Conservation (phyloP, 2,113 vertebrate species). For the Cettia cetti region DNA sequence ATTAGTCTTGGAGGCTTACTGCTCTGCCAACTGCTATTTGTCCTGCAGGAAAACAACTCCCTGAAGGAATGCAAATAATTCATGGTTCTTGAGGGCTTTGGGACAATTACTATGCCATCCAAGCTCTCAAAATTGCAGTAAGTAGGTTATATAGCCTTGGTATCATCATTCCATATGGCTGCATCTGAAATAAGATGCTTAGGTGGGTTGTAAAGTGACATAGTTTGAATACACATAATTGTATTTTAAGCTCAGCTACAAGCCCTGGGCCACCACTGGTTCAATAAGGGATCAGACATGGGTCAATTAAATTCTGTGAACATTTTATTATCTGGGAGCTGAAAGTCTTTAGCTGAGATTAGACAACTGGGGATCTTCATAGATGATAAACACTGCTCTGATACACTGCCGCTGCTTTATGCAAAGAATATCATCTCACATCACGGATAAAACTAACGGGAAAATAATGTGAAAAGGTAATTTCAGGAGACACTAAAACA, state of each 20-base stretch:
- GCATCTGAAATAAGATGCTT: conserved; percentile 65
- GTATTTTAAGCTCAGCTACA: conserved; percentile 16
- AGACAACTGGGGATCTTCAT: not conserved
- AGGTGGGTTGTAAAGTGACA: conserved; percentile 35
- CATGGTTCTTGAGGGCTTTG: conserved; percentile 50
- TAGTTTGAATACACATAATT: conserved; percentile 31
- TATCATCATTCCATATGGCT: conserved; percentile 69
- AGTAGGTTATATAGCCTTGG: conserved; percentile 38
- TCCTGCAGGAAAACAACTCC: conserved; percentile 67
- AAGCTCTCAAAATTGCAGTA: conserved; percentile 65
- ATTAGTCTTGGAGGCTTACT: conserved; percentile 46
- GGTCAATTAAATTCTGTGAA: conserved; percentile 29
- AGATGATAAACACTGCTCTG: not conserved
- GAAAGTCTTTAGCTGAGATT: not conserved
- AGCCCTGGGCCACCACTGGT: not conserved
- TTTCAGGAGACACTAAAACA: not conserved
- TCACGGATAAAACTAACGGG: not conserved
- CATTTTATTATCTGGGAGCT: conserved; percentile 16
- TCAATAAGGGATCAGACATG: conserved; percentile 33
- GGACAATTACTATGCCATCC: conserved; percentile 66
- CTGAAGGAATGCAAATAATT: conserved; percentile 64
- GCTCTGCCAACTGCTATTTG: conserved; percentile 64
- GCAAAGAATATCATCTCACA: not conserved
- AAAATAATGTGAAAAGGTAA: not conserved
- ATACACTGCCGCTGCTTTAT: not conserved